phyloP scores from a whole-genome alignment of 2,113 vertebrate genomes.

The Oxyura jamaicensis region DNA sequence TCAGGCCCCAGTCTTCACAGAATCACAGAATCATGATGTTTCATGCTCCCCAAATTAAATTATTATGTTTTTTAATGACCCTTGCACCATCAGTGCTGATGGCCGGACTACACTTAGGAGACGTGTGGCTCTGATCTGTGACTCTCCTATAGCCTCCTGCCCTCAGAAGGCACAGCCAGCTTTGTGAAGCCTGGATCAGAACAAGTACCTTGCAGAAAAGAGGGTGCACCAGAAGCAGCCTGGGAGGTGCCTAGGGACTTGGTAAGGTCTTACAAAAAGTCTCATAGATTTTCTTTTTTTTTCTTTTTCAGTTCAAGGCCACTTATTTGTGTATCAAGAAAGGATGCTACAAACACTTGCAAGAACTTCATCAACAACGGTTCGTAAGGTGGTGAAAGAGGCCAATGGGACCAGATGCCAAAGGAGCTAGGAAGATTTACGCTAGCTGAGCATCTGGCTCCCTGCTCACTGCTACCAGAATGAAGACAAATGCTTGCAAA shows the following conservation, averaged over 20 bases:
- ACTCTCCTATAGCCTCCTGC: background rate
- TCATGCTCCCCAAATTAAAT: background rate
- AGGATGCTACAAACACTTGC: background rate
- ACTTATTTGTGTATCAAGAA: background rate
- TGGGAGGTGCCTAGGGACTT: background rate
- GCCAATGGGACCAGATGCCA: background rate
- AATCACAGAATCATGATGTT: background rate
- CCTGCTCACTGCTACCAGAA: background rate
- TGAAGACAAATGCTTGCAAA: constrained; percentile 31
- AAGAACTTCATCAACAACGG: background rate
- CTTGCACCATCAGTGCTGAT: background rate
- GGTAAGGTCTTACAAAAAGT: background rate
- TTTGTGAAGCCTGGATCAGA: background rate
- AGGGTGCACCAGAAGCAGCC: background rate
- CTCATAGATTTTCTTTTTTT: background rate
- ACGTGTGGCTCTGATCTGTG: background rate
- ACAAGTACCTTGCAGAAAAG: background rate
- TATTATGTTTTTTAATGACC: background rate
- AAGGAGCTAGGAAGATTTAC: background rate
- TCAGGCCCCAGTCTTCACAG: background rate
- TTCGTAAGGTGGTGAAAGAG: background rate
- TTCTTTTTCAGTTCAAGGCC: background rate
- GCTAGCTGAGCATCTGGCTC: background rate
- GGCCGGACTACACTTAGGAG: background rate
- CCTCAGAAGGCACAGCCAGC: background rate